Conservation (phyloP, 2,888 invertebrate species). For the Shargacucullia verbasci region DNA sequence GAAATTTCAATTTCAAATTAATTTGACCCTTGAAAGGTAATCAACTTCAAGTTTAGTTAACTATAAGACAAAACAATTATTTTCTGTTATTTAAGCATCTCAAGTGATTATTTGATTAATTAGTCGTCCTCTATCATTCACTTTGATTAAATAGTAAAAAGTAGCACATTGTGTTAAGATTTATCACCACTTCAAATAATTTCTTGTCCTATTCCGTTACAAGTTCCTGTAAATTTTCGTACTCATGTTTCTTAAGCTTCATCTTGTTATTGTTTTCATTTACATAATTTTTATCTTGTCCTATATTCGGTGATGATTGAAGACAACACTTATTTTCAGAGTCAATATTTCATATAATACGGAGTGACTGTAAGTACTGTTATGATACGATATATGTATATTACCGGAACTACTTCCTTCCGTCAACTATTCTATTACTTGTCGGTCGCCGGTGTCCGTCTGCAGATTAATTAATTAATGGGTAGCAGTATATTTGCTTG, state of each 20-base stretch:
- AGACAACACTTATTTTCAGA: conserved; percentile 3
- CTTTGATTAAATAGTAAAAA: conserved; percentile 27
- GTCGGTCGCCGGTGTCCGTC: too few species aligned
- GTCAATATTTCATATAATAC: neutral
- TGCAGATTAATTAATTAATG: too few species aligned
- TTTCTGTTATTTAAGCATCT: conserved; percentile 12
- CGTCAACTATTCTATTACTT: too few species aligned
- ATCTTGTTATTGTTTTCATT: conserved; percentile 19
- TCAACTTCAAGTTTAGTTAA: too few species aligned
- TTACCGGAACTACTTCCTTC: too few species aligned
- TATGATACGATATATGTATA: too few species aligned
- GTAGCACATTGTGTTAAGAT: conserved; percentile 19
- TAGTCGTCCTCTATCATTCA: conserved; percentile 5
- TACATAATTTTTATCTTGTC: conserved; percentile 12
- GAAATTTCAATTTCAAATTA: too few species aligned
- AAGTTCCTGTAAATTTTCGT: neutral
- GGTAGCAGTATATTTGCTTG: too few species aligned
- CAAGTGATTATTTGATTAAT: too few species aligned
- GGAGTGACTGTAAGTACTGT: too few species aligned
- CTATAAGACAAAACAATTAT: neutral
- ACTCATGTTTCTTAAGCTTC: conserved; percentile 10
- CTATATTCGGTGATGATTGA: conserved; percentile 17
- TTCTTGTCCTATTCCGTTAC: neutral
- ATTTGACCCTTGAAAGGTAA: too few species aligned
- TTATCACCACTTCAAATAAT: conserved; percentile 8